Conservation (phyloP, 2,797 vertebrate species). For the Argya squamiceps region DNA sequence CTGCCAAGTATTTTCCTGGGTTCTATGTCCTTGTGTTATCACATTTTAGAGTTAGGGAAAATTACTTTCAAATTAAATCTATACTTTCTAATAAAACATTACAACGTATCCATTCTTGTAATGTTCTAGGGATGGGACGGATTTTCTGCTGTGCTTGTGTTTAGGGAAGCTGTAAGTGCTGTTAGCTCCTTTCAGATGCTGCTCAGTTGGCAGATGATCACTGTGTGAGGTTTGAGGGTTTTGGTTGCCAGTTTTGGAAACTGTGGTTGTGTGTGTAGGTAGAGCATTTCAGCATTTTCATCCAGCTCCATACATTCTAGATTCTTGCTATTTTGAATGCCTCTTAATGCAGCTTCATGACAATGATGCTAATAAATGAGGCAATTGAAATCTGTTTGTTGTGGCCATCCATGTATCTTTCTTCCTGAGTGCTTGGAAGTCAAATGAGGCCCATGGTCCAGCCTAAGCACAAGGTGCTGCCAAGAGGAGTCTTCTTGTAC, state of each 20-base stretch:
- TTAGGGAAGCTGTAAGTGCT: neutral
- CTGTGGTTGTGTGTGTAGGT: neutral
- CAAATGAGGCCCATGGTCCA: neutral
- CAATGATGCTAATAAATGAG: neutral
- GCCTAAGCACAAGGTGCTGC: neutral
- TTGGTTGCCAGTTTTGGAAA: neutral
- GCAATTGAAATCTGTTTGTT: neutral
- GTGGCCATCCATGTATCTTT: neutral
- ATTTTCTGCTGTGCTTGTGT: neutral
- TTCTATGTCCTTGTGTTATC: neutral
- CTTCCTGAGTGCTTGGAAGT: neutral
- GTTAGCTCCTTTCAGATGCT: neutral
- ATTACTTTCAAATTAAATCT: neutral
- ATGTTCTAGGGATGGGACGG: neutral
- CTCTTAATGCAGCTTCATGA: neutral
- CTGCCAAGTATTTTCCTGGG: neutral
- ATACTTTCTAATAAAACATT: neutral
- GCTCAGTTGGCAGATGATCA: neutral
- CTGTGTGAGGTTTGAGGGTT: neutral
- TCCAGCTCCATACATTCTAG: neutral
- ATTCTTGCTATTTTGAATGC: neutral
- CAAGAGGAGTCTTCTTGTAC: neutral
- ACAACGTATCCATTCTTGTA: neutral
- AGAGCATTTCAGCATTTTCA: neutral
- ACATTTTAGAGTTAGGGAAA: neutral